These are phyloP conservation scores for Meliscaeva auricollis DNA, from an alignment of 2,888 invertebrate species.

Conservation along the genomic window DNA sequence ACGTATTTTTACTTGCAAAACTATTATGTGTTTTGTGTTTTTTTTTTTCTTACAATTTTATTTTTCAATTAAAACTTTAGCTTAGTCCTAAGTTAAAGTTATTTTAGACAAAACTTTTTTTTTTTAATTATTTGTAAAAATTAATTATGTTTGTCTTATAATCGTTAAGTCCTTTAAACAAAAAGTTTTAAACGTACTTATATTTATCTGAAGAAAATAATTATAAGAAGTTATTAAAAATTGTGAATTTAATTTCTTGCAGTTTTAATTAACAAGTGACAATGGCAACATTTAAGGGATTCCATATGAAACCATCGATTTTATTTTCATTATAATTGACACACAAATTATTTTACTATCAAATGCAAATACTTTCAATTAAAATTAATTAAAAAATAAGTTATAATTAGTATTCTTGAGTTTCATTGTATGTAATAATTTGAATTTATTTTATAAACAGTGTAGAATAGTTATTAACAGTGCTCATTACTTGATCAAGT, in stretches of 20 bases:
- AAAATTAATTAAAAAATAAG: background rate
- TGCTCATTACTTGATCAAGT: constrained; percentile 23
- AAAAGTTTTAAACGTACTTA: too few species aligned
- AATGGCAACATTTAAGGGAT: constrained; percentile 50
- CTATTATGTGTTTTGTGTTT: background rate
- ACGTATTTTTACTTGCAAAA: background rate
- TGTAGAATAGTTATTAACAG: constrained; percentile 64
- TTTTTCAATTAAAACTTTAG: too few species aligned
- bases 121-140: too few species aligned
- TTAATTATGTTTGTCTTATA: too few species aligned
- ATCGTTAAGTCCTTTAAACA: too few species aligned
- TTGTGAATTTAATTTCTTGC: constrained; percentile 17
- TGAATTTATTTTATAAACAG: constrained; percentile 23
- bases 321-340: background rate
- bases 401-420: background rate
- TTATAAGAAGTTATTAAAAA: background rate
- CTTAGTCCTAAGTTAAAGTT: too few species aligned
- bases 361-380: background rate
- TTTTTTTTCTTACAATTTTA: too few species aligned
- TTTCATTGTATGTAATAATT: background rate
- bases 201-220: too few species aligned
- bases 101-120: too few species aligned
- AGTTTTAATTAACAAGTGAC: constrained; percentile 58
- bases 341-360: constrained; percentile 6
- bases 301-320: constrained; percentile 18